Base-by-base conservation (phyloP, 2,797 vertebrate genomes). In the Champsocephalus esox region DNA sequence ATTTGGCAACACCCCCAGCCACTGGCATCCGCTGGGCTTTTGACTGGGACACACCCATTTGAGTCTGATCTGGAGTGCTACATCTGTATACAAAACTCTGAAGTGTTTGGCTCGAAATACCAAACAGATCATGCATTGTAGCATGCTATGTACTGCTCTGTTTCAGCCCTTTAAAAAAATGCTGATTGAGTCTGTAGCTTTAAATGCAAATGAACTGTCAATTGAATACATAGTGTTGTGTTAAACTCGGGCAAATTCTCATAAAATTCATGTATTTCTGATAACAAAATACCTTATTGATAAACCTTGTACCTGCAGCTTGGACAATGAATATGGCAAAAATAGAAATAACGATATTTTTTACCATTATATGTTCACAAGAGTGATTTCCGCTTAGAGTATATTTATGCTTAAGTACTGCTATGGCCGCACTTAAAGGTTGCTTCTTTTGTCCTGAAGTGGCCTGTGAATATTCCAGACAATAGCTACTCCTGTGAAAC, bases 401-500 rank as follows among this genome's bases (percentile, higher is more conserved):
- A 38, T 72, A 62, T 78, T 32, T 45, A 0, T 59, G 60, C 49
- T 61, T 63, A 46, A 79, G 71, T 60, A 19, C 51, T 57, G 46
- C 48, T 50, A 43, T 41, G 32, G 57, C 77, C 52, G 24, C 66
- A 80, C 62, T 61, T 73, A 65, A 52, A 70, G 54, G 55, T 66
- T 48, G 71, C 68, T 63, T 54, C 72, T 69, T 83, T 87, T 77
- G 76, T 85, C 73, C 80, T 70, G 59, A 82, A 84, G 85, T 77
- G 82, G 81, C 69, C 77, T 56, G 57, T 28, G 50, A 64, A 77
- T 81, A 89, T 88, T 79, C 74, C 54, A 85, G 74, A 84, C 83
- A 90, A 86, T 86, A 80, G 85, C 81, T 72, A 64, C 77, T 71
- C 66, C 46, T 0, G 73, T 88, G 86, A 84, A 84, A 83, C 84